Percentiles rank a stretch among this genome's conserved stretches.
phyloP scores from a whole-genome alignment of 92 coral and sea anemone species.

The Bergia sp. region DNA sequence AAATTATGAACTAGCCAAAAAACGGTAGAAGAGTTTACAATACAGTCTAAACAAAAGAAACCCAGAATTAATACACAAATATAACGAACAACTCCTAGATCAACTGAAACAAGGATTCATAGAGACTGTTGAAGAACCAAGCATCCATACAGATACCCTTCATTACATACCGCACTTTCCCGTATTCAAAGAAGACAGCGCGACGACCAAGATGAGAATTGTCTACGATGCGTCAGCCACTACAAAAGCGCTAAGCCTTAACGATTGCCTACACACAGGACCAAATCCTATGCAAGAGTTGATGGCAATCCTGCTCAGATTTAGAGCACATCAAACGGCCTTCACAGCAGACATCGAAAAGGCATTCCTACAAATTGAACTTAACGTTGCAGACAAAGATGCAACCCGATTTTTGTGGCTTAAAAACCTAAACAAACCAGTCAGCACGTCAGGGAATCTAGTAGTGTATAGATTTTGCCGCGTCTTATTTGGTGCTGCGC shows the following conservation, averaged over 20 bases:
- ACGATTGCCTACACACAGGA: slow-evolving; percentile 47
- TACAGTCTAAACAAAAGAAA: slow-evolving; percentile 46
- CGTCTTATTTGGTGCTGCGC: slow-evolving; percentile 27
- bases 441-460: slow-evolving; percentile 38
- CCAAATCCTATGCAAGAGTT: slow-evolving; percentile 51
- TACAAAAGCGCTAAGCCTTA: slow-evolving; percentile 42
- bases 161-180: slow-evolving; percentile 54
- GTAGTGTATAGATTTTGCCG: slow-evolving; percentile 34
- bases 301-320: slow-evolving; percentile 33
- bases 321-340: slow-evolving; percentile 48
- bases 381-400: slow-evolving; percentile 45
- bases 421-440: slow-evolving; percentile 44
- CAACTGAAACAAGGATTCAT: slow-evolving; percentile 58
- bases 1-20: slow-evolving; percentile 33
- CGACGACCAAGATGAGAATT: slow-evolving; percentile 46
- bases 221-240: slow-evolving; percentile 56
- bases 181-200: slow-evolving; percentile 49
- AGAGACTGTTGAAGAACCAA: slow-evolving; percentile 41
- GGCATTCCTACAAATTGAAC: slow-evolving; percentile 44
- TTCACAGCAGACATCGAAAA: slow-evolving; percentile 49
- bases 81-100: slow-evolving; percentile 56
- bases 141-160: slow-evolving; percentile 28
- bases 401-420: slow-evolving; percentile 51
- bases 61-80: slow-evolving; percentile 41
- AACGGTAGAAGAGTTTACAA: slow-evolving; percentile 41